Conservation (phyloP, 2,888 invertebrate genomes). For the Proisotoma minuta region DNA sequence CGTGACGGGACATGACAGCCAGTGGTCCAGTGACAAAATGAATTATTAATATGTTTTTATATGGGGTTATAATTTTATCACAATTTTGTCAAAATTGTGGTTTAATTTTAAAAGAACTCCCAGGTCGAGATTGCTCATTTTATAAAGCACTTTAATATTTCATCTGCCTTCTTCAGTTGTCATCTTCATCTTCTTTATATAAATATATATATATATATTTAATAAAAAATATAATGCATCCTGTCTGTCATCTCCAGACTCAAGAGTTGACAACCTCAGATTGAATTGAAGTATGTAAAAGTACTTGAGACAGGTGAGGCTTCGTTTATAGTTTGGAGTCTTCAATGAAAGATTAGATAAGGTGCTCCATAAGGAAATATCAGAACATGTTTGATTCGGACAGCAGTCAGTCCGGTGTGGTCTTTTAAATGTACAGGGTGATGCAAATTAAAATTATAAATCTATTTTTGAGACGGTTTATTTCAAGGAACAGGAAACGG, state of each 20-base stretch:
- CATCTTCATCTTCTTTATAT: slow-evolving; percentile 13
- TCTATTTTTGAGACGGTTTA: too few relatives aligned
- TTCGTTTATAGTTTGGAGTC: background rate
- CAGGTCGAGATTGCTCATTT: background rate
- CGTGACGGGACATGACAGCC: background rate
- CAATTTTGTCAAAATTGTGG: background rate
- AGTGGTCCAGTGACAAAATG: slow-evolving; percentile 32
- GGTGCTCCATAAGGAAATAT: too few relatives aligned
- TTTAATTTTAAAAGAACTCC: background rate
- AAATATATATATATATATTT: too few relatives aligned
- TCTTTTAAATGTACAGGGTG: too few relatives aligned
- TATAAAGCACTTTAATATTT: background rate
- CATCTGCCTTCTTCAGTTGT: slow-evolving; percentile 5
- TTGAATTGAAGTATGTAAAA: too few relatives aligned
- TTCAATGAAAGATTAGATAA: background rate
- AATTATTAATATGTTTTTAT: slow-evolving; percentile 24
- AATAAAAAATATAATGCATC: background rate
- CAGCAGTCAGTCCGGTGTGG: too few relatives aligned
- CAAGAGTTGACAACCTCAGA: background rate
- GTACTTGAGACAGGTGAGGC: slow-evolving; percentile 1
- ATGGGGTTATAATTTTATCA: background rate
- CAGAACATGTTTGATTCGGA: too few relatives aligned
- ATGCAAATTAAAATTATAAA: too few relatives aligned
- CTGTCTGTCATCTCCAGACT: background rate
- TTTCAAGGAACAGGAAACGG: too few relatives aligned